Evolutionary conservation across 2,888 invertebrate genomes (phyloP).

Genomic region (Hirtodrosophila duncani): DNA sequence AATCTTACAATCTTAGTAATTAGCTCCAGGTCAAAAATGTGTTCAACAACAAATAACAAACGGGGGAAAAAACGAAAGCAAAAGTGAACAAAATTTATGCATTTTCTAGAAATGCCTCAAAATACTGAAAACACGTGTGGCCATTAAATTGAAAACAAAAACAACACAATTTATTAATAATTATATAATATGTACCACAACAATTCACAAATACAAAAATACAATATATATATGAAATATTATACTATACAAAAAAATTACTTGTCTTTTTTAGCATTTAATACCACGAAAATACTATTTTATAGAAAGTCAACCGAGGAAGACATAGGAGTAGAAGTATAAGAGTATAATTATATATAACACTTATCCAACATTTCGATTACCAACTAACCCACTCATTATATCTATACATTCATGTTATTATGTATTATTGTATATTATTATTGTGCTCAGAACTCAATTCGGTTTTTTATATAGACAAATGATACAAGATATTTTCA

Average conservation of each 20-base stretch:
- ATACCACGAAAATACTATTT: too few relatives aligned
- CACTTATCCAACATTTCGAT: too few relatives aligned
- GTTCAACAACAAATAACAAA: conserved; percentile 31
- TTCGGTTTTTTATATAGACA: too few relatives aligned
- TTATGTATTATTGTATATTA: too few relatives aligned
- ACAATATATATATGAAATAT: conserved; percentile 26
- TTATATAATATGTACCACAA: conserved; percentile 1
- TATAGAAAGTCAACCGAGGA: too few relatives aligned
- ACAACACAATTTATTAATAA: conserved; percentile 3
- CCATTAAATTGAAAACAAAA: conserved; percentile 43
- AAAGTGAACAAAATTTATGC: conserved; percentile 32
- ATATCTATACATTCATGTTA: too few relatives aligned
- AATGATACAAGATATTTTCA: too few relatives aligned
- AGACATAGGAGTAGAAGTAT: too few relatives aligned
- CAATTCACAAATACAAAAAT: not conserved
- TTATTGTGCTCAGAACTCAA: too few relatives aligned
- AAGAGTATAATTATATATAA: too few relatives aligned
- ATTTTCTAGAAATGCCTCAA: conserved; percentile 28
- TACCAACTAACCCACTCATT: too few relatives aligned
- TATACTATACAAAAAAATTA: conserved; percentile 10
- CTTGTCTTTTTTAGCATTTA: too few relatives aligned
- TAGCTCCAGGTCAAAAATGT: conserved; percentile 47
- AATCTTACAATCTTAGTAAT: conserved; percentile 28
- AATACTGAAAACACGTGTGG: conserved; percentile 45
- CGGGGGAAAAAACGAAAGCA: conserved; percentile 6